These are phyloP conservation scores for Bufotes viridis DNA, from an alignment of 2,797 vertebrate species.

Conservation along the genomic window DNA sequence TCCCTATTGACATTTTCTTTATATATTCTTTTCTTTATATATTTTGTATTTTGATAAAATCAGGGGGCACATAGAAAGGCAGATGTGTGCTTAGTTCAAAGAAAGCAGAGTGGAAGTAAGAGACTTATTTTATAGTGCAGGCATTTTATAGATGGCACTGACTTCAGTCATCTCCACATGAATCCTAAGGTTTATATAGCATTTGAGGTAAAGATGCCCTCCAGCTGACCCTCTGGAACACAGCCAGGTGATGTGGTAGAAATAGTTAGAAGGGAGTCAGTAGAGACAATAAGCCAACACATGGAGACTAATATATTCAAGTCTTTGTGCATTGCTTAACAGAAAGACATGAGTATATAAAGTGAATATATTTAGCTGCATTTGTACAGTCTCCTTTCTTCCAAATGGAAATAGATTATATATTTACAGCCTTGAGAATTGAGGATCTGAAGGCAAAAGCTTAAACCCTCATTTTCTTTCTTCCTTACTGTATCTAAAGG, in stretches of 20 bases:
- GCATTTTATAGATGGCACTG: background rate
- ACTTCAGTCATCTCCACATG: constrained; percentile 1
- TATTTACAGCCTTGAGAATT: background rate
- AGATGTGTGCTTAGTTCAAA: background rate
- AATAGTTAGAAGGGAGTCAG: background rate
- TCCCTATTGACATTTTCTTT: background rate
- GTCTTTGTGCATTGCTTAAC: background rate
- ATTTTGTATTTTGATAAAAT: background rate
- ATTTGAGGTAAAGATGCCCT: constrained; percentile 21
- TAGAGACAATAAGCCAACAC: background rate
- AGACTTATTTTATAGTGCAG: background rate
- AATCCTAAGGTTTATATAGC: constrained; percentile 15
- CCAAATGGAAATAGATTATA: background rate
- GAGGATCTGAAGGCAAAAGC: background rate
- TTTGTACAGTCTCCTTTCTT: background rate
- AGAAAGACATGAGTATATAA: background rate
- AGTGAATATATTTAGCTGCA: background rate
- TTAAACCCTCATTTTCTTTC: background rate
- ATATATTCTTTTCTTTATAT: background rate
- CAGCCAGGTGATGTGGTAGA: background rate
- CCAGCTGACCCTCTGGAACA: constrained; percentile 13
- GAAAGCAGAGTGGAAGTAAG: background rate
- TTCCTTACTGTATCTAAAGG: background rate
- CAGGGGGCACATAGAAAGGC: background rate
- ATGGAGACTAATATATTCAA: background rate